Evolutionary conservation across 2,888 invertebrate genomes (phyloP), one percentile per base, ranked within the genome.

Genomic region (Biston stratarius): DNA sequence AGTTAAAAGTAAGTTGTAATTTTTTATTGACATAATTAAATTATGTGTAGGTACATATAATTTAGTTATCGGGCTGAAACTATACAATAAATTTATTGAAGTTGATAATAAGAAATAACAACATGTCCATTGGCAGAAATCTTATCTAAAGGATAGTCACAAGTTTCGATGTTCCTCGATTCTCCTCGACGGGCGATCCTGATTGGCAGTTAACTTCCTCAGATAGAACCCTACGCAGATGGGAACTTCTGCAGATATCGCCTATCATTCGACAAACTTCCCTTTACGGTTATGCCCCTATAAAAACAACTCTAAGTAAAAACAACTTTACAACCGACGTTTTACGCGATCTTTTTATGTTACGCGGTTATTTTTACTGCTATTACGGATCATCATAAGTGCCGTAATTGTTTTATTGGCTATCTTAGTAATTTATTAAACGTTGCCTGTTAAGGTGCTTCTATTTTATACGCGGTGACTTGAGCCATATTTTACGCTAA

Each of bases 301-400:
- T 92, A 93, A 92, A 63, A 93, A 83, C 81, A 85, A 91, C 82
- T 87, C 47, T 86, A 87, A 88, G 91, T 89, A 91, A 92, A 92
- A 91, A 90, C 91, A 89, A 89, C 78, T 91, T 93, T 92, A 92
- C 90, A 88, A 77, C 89, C 84, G 61, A 12, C 67, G 83, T 86
- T 91, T 89, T 90, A 87, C 83, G 84, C 78, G 80, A 81, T 79
- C 78, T 81, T 87, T 90, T 90, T 88, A 87, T 85, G 83, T 78
- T 53, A 66, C 77, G 80, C 81, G 85, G 85, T 86, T 85, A 83
- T 86, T 85, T 85, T 86, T 64, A 64, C 58, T 61, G 61, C 58
- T 51, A 67, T 63, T 68, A 64, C 42, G 63, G 82, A 80, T 83
- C 80, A 72, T 79, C 81, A 73, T 79, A 75, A 77, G 78, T 67